Evolutionary conservation across 2,888 invertebrate genomes (phyloP).

Genomic region (Eupithecia centaureata): DNA sequence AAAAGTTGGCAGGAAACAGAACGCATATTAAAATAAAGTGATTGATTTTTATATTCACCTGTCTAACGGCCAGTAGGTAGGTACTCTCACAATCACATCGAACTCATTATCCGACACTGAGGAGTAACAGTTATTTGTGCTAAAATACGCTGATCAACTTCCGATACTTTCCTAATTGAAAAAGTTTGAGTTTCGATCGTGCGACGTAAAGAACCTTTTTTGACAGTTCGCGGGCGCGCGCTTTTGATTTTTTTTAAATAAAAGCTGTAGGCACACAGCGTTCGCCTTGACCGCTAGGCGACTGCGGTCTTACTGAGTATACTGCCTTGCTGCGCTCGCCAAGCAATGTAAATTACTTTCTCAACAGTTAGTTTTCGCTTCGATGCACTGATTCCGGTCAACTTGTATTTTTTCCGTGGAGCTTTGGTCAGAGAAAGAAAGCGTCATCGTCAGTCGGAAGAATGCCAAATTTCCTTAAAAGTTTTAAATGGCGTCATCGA

Average conservation of each 20-base stretch:
- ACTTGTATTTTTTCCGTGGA: conserved; percentile 49
- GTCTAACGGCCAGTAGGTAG: conserved; percentile 70
- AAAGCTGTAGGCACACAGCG: conserved; percentile 56
- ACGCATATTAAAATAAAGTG: conserved; percentile 53
- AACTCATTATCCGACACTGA: conserved; percentile 78
- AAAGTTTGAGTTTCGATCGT: conserved; percentile 34
- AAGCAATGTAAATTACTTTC: conserved; percentile 76
- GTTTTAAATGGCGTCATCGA: neutral
- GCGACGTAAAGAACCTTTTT: conserved; percentile 52
- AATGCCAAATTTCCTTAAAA: conserved; percentile 5
- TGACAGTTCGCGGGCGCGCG: conserved; percentile 76
- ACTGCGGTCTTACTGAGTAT: conserved; percentile 74
- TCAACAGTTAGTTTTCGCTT: conserved; percentile 80
- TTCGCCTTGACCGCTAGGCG: conserved; percentile 79
- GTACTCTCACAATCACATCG: conserved; percentile 76
- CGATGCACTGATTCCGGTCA: conserved; percentile 78
- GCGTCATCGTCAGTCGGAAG: conserved; percentile 41
- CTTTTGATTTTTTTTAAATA: conserved; percentile 63
- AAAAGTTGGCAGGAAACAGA: conserved; percentile 53
- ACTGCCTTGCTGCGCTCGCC: conserved; percentile 59
- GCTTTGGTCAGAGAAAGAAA: conserved; percentile 60
- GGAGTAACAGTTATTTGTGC: conserved; percentile 76
- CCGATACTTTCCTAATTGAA: conserved; percentile 29
- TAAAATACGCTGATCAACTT: conserved; percentile 58
- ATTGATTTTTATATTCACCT: conserved; percentile 73